Base-by-base conservation (phyloP, 2,797 vertebrate genomes). In the Sternotherus odoratus region DNA sequence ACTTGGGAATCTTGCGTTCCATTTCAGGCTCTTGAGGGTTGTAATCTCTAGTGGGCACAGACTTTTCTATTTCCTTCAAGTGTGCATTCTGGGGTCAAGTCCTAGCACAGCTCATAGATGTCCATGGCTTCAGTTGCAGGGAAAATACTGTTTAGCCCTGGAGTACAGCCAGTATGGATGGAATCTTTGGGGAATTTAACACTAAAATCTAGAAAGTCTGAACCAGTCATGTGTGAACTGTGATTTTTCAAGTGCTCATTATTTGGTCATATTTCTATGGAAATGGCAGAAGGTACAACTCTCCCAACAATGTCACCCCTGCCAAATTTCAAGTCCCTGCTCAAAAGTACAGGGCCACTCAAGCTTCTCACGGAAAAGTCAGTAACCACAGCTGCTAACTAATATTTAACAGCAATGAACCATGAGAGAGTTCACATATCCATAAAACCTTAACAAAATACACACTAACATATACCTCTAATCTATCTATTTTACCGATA, bases 291-390 rank as follows among this genome's bases (percentile, higher is more conserved):
- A 86, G 43, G 11, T 7, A 80, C 85, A 86, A 82, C 36, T 9
- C 30, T 8, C 3, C 60, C 92, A 91, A 77, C 79, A 57, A 80
- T 83, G 72, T 77, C 90, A 36, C 7, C 90, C 36, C 11, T 69
- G n/a, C 33, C 63, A 69, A 23, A 39, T 69, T 23, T 69, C n/a
- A 39, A 39, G n/a, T 69, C 63, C 19, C 63, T 39, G 10, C 10
- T 69, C 21, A n/a, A 69, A 36, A 69, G 10, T 39, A 23, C 21
- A 69, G 19, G 63, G 63, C 10, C n/a, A 69, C n/a, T 36, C n/a
- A 11, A 69, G 19, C 63, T 12, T 23, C 19, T 39, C 17, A 69
- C 36, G 39, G 63, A 69, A 69, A 69, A 8, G 1, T n/a, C 46
- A 19, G 49, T 46, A 49, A 66, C 5, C 28, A 30, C 56, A 13